phyloP scores from a whole-genome alignment of 2,113 vertebrate genomes.

The Oncorhynchus mykiss region DNA sequence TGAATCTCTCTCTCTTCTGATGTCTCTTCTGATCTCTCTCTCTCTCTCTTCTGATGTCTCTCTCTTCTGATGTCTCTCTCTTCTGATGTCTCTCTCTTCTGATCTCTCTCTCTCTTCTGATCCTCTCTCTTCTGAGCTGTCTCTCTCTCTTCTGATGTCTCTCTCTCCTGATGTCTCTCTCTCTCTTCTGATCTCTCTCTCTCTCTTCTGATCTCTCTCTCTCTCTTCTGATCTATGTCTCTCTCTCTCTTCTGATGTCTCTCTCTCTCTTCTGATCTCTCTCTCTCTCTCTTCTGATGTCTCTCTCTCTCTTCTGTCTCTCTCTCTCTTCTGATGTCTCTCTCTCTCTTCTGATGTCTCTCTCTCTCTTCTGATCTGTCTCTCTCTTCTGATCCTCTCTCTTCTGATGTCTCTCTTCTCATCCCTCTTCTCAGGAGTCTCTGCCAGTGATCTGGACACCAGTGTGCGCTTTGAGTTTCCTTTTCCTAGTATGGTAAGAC shows the following conservation, averaged over 20 bases:
- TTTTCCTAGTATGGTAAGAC: constrained; percentile 83
- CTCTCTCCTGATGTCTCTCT: fast-evolving
- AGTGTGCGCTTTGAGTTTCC: constrained; percentile 92
- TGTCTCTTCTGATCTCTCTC: fast-evolving
- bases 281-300: too few relatives aligned
- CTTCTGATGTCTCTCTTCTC: background rate
- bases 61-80: background rate
- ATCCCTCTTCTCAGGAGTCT: constrained; percentile 70
- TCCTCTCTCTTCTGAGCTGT: background rate
- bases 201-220: background rate
- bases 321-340: background rate
- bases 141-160: background rate
- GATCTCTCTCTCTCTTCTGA: too few relatives aligned
- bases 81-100: too few relatives aligned
- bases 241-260: background rate
- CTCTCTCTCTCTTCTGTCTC: too few relatives aligned
- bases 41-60: background rate
- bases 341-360: background rate
- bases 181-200: too few relatives aligned
- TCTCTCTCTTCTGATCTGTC: fast-evolving
- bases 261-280: background rate
- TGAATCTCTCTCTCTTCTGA: too few relatives aligned
- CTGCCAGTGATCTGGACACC: constrained; percentile 81
- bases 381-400: background rate
- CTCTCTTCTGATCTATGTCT: fast-evolving